Base-by-base conservation (phyloP, 2,888 invertebrate genomes). In the Leptinotarsa haldemani region DNA sequence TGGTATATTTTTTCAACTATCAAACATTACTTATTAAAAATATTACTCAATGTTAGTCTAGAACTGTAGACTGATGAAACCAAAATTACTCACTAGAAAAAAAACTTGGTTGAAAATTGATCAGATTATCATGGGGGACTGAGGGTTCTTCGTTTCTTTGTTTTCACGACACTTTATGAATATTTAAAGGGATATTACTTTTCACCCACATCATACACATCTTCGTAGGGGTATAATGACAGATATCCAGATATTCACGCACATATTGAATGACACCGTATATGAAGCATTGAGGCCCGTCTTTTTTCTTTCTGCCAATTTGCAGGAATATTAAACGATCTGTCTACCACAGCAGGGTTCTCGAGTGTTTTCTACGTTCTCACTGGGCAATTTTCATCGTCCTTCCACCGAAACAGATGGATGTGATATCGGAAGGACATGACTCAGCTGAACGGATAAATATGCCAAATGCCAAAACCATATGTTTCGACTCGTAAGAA, bases 321-420 rank as follows among this genome's bases (percentile, higher is more conserved):
- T 7, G 13, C 15, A 20, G 56, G 20, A 56, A 56, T 56, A 20
- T 56, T 56, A 56, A 56, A 56, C 56, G 56, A 56, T 20, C 22
- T 56, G 25, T 56, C 56, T 50, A 20, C 13, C 56, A 22, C 20
- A 56, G 22, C 56, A 56, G 56, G 20, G 22, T 56, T 22, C 13
- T 13, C 15, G 56, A 56, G 22, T 56, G 56, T 56, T 56, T 56
- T 18, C 56, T 56, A 56, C 56, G 56, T 56, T 56, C 22, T 56
- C 56, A 22, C 22, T 20, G 56, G 56, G 56, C 13, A 22, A 56
- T 56, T 56, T 56, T 20, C 20, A 20, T 13, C 56, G 22, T 13
- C 56, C 25, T 56, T 56, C 22, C 56, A 56, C 13, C 20, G 22
- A 13, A 56, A 56, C 56, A 56, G 56, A 22, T 56, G 56, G 56